Evolutionary conservation across 2,113 vertebrate genomes (phyloP), one percentile per base, ranked within the genome.

Genomic region (Proteles cristata): DNA sequence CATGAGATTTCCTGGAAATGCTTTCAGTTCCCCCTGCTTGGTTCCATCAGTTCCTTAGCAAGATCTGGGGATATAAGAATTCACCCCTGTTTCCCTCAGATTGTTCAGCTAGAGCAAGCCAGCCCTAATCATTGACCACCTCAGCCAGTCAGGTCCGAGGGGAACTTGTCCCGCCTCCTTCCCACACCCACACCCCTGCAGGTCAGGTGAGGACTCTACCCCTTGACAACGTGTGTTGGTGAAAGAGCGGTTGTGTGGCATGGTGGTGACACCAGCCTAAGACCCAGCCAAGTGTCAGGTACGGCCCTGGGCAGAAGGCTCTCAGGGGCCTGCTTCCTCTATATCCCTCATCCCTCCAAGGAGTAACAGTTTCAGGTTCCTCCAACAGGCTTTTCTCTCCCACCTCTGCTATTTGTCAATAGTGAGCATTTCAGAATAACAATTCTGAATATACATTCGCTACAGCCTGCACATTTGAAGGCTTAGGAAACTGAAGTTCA

Each of bases 1-100:
- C 2, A 0, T 26, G 45, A 84, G 31, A 10, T 43, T 63, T 81
- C 68, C 71, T 0, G 0, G 6, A 39, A 25, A 45, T 65, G 26
- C 69, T 95, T 65, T 71, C 28, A 19, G 1, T 61, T 61, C 71
- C 45, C 76, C 31, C 61, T 14, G 43, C 61, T 39, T 16, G 15
- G 1, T 35, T 55, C 48, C 8, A 11, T 4, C 55, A 61, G 66
- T 50, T 68, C 23, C 43, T 73, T 28, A 65, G 63, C 76, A 84
- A 69, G 43, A 71, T 65, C 31, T 7, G 10, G 45, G 73, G 48
- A 35, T 26, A 4, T 76, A 80, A 26, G 58, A 77, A 28, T 45
- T 76, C 45, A 1, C 85, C 31, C 16, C 53, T 83, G 3, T 23
- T 58, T 1, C 82, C 65, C 11, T 61, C 2, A 7, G 33, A 15